Evolutionary conservation across 1,140 invertebrate species (phyloP).

Genomic region (Acromyrmex heyeri): DNA sequence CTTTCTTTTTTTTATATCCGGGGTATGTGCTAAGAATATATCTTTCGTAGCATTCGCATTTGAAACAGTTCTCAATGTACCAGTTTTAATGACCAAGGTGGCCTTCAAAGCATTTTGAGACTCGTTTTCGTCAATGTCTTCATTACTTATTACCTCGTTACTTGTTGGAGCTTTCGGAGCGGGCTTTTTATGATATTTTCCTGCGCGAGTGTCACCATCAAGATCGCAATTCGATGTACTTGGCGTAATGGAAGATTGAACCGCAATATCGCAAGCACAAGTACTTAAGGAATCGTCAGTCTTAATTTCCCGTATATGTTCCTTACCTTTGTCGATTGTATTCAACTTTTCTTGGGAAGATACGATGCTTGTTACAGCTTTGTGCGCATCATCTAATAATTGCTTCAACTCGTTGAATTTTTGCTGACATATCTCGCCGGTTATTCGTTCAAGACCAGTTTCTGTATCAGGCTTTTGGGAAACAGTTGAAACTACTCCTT

Average conservation of each 20-base stretch:
- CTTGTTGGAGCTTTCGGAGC: conserved; percentile 80
- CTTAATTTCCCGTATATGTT: conserved; percentile 3
- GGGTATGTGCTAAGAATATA: conserved; percentile 68
- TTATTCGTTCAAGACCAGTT: conserved; percentile 47
- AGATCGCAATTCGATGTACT: conserved; percentile 73
- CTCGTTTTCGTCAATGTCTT: conserved; percentile 65
- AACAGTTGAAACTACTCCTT: not conserved
- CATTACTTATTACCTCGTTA: conserved; percentile 4
- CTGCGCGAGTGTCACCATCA: conserved; percentile 78
- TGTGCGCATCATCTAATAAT: conserved; percentile 77
- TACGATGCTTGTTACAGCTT: conserved; percentile 76
- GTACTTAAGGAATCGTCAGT: not conserved
- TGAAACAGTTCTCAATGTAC: conserved; percentile 80
- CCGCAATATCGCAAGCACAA: not conserved
- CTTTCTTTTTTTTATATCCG: conserved; percentile 61
- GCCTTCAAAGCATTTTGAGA: conserved; percentile 80
- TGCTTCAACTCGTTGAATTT: conserved; percentile 81
- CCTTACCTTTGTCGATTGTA: not conserved
- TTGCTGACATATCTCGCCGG: conserved; percentile 75
- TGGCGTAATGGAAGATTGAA: conserved; percentile 37
- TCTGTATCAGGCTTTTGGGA: conserved; percentile 16
- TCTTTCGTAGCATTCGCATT: conserved; percentile 72
- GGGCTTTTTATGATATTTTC: conserved; percentile 84
- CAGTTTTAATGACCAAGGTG: conserved; percentile 83
- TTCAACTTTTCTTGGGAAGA: conserved; percentile 74